phyloP scores from a whole-genome alignment of 2,888 invertebrate species.

The Steinernema carpocapsae region DNA sequence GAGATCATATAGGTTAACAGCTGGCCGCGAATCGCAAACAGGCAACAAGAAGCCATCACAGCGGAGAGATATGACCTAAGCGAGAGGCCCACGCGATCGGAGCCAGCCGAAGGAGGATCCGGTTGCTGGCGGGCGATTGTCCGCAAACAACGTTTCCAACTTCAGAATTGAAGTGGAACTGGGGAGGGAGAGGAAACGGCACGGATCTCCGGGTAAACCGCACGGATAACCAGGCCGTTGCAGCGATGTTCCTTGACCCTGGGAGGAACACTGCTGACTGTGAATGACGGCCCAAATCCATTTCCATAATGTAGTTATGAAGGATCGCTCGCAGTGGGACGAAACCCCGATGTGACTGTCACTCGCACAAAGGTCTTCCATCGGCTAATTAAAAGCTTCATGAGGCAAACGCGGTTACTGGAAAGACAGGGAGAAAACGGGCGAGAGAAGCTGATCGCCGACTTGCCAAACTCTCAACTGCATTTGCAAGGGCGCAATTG shows the following conservation, averaged over 20 bases:
- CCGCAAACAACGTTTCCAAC: conserved; percentile 27
- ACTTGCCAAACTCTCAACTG: not conserved
- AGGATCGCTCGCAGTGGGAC: conserved; percentile 9
- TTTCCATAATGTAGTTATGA: conserved; percentile 22
- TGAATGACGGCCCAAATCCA: conserved; percentile 22
- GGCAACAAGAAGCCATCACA: conserved; percentile 26
- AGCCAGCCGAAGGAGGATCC: conserved; percentile 7
- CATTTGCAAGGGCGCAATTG: not conserved
- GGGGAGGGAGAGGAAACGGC: not conserved
- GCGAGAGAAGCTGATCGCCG: not conserved
- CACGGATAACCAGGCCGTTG: not conserved
- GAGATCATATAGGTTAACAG: conserved; percentile 32
- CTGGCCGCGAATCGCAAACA: conserved; percentile 29
- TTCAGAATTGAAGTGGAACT: not conserved
- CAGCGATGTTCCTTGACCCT: conserved; percentile 31
- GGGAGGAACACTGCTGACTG: not conserved
- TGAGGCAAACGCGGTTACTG: not conserved
- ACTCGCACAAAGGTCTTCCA: conserved; percentile 1
- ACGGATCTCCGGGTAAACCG: not conserved
- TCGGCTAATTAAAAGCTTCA: conserved; percentile 27
- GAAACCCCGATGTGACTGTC: not conserved
- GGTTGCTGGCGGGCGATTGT: conserved; percentile 18
- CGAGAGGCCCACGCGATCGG: conserved; percentile 1
- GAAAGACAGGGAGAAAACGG: too few species aligned
- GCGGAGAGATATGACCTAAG: not conserved